Percentiles rank a stretch among this genome's conserved stretches.
These are phyloP conservation scores for Cebidichthys violaceus DNA, from an alignment of 2,113 vertebrate species.

Conservation along the genomic window DNA sequence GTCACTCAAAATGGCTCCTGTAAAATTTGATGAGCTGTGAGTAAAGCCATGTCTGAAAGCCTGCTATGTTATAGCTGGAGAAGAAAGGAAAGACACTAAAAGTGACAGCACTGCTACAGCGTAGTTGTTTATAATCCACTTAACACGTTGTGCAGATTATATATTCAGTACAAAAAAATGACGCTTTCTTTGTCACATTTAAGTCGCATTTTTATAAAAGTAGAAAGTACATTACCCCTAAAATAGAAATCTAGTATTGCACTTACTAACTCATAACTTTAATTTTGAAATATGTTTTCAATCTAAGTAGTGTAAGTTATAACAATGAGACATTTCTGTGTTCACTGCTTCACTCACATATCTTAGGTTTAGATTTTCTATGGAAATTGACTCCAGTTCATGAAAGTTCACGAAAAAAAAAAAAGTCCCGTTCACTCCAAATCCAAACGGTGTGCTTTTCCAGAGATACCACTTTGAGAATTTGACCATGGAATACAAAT, in stretches of 20 bases:
- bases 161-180: conserved; percentile 9
- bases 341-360: background rate
- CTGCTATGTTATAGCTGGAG: conserved; percentile 30
- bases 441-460: conserved; percentile 13
- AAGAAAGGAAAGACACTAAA: conserved; percentile 30
- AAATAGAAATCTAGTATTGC: background rate
- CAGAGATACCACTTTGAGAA: conserved; percentile 11
- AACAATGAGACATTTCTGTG: background rate
- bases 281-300: background rate
- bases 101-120: conserved; percentile 2
- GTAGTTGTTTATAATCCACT: background rate
- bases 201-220: background rate
- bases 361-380: conserved; percentile 6
- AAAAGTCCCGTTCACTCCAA: conserved; percentile 34
- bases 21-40: conserved; percentile 71
- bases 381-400: conserved; percentile 2
- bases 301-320: background rate
- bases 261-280: background rate
- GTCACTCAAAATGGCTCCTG: conserved; percentile 76
- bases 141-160: background rate
- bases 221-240: background rate
- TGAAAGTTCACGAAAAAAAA: conserved; percentile 20
- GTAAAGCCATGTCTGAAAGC: conserved; percentile 54
- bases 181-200: background rate
- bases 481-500: conserved; percentile 27